These are phyloP conservation scores for Aphrocallistes beatrix DNA, from an alignment of 37 sponge, comb jelly and placozoan species.

Conservation along the genomic window DNA sequence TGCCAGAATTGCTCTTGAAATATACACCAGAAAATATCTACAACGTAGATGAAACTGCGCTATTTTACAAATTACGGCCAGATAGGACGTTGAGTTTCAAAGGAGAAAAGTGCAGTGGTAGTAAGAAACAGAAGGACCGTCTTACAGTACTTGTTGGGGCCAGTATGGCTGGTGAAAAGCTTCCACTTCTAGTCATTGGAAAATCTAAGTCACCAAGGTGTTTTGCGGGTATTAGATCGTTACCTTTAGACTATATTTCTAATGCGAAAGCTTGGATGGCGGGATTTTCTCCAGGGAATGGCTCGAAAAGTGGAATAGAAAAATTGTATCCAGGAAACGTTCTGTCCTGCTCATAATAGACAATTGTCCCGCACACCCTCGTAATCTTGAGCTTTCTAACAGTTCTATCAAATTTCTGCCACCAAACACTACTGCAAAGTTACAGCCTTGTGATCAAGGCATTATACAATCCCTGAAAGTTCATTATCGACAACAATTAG, in stretches of 20 bases:
- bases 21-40: slow-evolving; percentile 11
- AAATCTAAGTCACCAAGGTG: background rate
- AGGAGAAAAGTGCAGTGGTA: slow-evolving; percentile 6
- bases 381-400: too few relatives aligned
- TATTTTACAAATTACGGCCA: slow-evolving; percentile 18
- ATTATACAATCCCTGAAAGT: too few relatives aligned
- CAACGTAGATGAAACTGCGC: slow-evolving; percentile 16
- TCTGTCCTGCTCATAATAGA: too few relatives aligned
- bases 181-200: too few relatives aligned
- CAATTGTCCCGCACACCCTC: too few relatives aligned
- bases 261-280: slow-evolving; percentile 15
- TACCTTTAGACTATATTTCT: background rate
- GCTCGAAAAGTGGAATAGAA: background rate
- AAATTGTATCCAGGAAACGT: too few relatives aligned
- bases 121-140: slow-evolving; percentile 1
- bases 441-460: too few relatives aligned
- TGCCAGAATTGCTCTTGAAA: background rate
- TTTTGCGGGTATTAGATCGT: background rate
- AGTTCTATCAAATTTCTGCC: too few relatives aligned
- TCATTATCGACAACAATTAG: too few relatives aligned
- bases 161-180: too few relatives aligned
- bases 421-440: too few relatives aligned
- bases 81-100: too few relatives aligned
- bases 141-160: slow-evolving; percentile 25
- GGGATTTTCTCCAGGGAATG: background rate